Evolutionary conservation across 2,888 invertebrate genomes (phyloP).

Genomic region (Caenorhabditis sulstoni): DNA sequence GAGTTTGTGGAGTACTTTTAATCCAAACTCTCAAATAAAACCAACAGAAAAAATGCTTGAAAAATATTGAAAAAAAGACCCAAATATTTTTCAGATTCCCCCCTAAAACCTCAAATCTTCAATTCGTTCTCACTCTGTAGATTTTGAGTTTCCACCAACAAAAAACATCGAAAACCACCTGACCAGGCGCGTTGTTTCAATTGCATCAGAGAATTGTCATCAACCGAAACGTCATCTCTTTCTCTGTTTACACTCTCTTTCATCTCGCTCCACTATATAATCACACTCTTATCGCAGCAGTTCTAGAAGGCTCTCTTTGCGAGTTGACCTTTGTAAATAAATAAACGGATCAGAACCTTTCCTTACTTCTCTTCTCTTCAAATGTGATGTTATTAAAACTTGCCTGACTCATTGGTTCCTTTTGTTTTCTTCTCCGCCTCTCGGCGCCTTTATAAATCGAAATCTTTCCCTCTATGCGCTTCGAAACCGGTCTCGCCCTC

Average conservation of each 20-base stretch:
- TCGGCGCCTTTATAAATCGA: constrained; percentile 15
- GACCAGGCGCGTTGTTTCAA: neutral
- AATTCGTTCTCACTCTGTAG: too few species aligned
- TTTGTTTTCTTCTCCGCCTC: neutral
- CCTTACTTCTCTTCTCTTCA: constrained; percentile 1
- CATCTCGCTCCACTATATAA: constrained; percentile 15
- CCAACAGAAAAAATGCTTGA: too few species aligned
- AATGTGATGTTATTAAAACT: constrained; percentile 7
- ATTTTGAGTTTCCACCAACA: too few species aligned
- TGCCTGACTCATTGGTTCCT: constrained; percentile 2
- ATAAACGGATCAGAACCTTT: neutral
- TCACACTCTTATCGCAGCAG: constrained; percentile 6
- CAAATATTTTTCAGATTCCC: too few species aligned
- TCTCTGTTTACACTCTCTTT: constrained; percentile 5
- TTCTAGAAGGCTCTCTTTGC: constrained; percentile 6
- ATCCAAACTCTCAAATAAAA: too few species aligned
- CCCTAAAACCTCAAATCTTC: too few species aligned
- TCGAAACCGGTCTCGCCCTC: constrained; percentile 17
- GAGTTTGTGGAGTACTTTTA: too few species aligned
- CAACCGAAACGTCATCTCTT: constrained; percentile 9
- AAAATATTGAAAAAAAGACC: too few species aligned
- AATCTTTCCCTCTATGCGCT: neutral
- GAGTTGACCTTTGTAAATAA: neutral
- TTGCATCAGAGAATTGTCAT: constrained; percentile 45
- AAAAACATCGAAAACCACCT: constrained; percentile 15